Conservation (phyloP, 2,113 vertebrate species). For the Chloroceryle aenea region DNA sequence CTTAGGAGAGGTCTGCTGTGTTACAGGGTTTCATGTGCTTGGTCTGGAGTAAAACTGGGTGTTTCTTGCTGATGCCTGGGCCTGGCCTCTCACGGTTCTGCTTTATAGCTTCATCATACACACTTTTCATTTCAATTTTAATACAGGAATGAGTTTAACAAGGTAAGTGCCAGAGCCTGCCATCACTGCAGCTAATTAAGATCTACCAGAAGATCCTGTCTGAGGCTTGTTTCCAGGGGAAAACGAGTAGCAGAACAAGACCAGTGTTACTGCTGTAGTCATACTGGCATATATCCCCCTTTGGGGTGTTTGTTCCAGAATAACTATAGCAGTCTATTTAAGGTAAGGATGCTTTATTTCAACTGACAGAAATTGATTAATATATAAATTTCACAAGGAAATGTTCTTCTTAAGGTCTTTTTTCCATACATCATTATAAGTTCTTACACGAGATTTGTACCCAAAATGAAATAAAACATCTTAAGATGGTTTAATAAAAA, state of each 20-base stretch:
- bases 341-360: slow-evolving; percentile 35
- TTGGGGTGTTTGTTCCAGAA: neutral
- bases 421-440: neutral
- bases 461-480: slow-evolving; percentile 21
- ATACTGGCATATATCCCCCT: neutral
- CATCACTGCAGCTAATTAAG: neutral
- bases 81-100: neutral
- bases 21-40: neutral
- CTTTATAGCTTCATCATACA: neutral
- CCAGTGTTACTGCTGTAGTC: neutral
- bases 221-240: neutral
- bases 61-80: neutral
- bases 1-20: neutral
- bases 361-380: neutral
- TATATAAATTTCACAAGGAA: neutral
- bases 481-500: slow-evolving; percentile 32
- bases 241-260: neutral
- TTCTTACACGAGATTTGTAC: neutral
- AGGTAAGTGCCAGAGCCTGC: neutral
- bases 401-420: neutral
- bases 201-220: neutral
- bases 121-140: neutral
- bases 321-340: neutral
- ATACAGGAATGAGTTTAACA: neutral
- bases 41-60: neutral